Evolutionary conservation across 2,797 vertebrate species (phyloP).

Genomic region (Mastacembelus armatus): DNA sequence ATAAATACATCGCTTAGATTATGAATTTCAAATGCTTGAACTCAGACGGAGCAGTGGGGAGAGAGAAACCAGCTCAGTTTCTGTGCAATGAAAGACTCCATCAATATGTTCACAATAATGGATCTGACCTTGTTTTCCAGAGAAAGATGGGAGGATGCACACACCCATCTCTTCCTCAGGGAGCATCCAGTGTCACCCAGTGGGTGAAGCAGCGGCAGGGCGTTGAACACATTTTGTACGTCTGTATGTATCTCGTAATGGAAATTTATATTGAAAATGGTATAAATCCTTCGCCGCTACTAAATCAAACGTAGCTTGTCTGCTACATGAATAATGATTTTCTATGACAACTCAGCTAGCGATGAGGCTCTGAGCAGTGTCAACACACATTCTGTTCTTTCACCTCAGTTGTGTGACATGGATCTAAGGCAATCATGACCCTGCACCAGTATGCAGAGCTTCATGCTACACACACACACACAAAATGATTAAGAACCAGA

Average conservation of each 20-base stretch:
- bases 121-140: conserved; percentile 31
- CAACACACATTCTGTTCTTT: background rate
- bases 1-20: no score
- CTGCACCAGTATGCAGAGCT: background rate
- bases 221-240: no score
- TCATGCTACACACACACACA: conserved; percentile 8
- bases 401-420: background rate
- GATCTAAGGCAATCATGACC: background rate
- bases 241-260: background rate
- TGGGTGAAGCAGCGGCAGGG: background rate
- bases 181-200: conserved; percentile 28
- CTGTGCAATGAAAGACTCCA: conserved; percentile 38
- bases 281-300: background rate
- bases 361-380: background rate
- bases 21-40: background rate
- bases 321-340: conserved; percentile 15
- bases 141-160: conserved; percentile 3
- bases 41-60: conserved; percentile 4
- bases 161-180: background rate
- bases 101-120: conserved; percentile 25
- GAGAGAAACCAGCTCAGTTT: conserved; percentile 3
- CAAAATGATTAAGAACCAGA: conserved; percentile 30
- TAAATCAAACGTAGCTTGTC: background rate
- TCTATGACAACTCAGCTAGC: conserved; percentile 19
- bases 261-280: background rate